Conservation (phyloP, 2,113 vertebrate species). For the Amphiprion percula region DNA sequence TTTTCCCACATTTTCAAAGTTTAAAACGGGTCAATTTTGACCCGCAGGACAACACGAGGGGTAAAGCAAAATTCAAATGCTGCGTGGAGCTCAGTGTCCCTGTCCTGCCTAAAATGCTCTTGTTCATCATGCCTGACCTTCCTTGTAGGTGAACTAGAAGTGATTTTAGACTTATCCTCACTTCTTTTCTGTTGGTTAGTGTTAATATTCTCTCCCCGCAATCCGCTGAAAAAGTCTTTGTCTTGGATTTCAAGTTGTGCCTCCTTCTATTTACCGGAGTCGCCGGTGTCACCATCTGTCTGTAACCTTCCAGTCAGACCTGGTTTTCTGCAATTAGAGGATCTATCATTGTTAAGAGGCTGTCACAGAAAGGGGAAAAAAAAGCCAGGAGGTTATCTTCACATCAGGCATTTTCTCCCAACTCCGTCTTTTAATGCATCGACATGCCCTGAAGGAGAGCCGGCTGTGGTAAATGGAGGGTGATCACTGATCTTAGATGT, state of each 20-base stretch:
- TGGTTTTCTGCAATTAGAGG: conserved; percentile 66
- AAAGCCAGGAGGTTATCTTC: conserved; percentile 68
- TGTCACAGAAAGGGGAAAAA: conserved; percentile 22
- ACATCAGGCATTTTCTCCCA: conserved; percentile 63
- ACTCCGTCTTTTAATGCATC: conserved; percentile 52
- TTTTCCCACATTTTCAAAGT: too few species aligned
- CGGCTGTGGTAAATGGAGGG: conserved; percentile 61
- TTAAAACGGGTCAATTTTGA: too few species aligned
- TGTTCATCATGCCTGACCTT: too few species aligned
- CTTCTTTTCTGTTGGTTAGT: not conserved
- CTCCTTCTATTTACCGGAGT: conserved; percentile 27
- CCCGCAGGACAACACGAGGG: too few species aligned
- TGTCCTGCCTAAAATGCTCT: too few species aligned
- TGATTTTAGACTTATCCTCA: too few species aligned
- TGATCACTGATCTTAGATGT: conserved; percentile 72
- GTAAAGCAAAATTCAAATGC: too few species aligned
- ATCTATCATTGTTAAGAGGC: conserved; percentile 51
- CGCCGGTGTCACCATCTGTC: conserved; percentile 18
- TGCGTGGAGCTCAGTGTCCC: too few species aligned
- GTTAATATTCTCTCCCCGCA: conserved; percentile 8
- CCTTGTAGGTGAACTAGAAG: too few species aligned
- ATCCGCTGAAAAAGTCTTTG: not conserved
- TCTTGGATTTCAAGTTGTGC: conserved; percentile 23
- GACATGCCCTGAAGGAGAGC: conserved; percentile 55
- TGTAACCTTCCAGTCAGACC: conserved; percentile 30